These are phyloP conservation scores for Pandemis heparana DNA, from an alignment of 2,888 invertebrate species.

Conservation along the genomic window DNA sequence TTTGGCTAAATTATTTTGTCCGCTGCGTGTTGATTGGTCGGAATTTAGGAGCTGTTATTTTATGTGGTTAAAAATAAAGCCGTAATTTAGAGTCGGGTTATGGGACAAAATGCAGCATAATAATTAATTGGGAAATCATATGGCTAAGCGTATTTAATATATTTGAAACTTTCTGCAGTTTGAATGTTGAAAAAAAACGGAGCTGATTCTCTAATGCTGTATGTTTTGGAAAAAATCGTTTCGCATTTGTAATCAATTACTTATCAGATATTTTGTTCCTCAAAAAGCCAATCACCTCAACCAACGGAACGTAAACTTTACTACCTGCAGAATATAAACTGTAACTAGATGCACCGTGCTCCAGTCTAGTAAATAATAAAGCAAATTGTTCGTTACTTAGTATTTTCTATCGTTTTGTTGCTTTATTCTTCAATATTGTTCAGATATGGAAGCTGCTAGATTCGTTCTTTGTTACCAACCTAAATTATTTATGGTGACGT, in stretches of 20 bases:
- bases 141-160: too few species aligned
- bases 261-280: not conserved
- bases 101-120: too few species aligned
- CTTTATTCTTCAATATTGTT: conserved; percentile 1
- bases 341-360: not conserved
- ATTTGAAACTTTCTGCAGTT: too few species aligned
- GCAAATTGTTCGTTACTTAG: conserved; percentile 3
- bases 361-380: not conserved
- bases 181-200: too few species aligned
- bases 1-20: conserved; percentile 28
- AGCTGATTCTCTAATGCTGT: too few species aligned
- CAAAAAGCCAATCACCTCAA: not conserved
- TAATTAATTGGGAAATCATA: too few species aligned
- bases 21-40: conserved; percentile 26
- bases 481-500: not conserved
- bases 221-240: not conserved
- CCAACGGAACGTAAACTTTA: not conserved
- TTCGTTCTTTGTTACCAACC: not conserved
- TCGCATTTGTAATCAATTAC: not conserved
- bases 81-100: not conserved
- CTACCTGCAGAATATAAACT: not conserved
- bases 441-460: not conserved
- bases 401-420: conserved; percentile 14
- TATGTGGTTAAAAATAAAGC: not conserved
- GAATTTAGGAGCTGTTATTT: conserved; percentile 40